Evolutionary conservation across 2,888 invertebrate genomes (phyloP).

Genomic region (Parnassius mnemosyne): DNA sequence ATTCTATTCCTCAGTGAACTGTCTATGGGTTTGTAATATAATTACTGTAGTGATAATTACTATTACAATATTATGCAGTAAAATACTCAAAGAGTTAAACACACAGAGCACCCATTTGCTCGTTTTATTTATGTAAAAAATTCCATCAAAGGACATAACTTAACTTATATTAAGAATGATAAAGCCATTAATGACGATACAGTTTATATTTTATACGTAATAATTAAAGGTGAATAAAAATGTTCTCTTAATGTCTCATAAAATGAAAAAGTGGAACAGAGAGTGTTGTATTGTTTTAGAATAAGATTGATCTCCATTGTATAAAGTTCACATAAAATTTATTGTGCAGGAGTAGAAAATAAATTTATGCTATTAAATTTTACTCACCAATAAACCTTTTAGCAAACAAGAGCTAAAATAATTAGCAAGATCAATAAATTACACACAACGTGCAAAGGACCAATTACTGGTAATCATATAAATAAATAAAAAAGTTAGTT

Average conservation of each 20-base stretch:
- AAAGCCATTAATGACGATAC: conserved; percentile 9
- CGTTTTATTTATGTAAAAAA: not conserved
- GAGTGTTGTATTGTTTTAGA: conserved; percentile 6
- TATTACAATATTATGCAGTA: too few species aligned
- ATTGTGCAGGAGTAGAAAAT: conserved; percentile 15
- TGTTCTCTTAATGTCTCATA: conserved; percentile 7
- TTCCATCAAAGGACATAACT: conserved; percentile 5
- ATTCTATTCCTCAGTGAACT: too few species aligned
- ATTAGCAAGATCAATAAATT: conserved; percentile 32
- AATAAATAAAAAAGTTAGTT: conserved; percentile 39
- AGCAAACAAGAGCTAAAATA: conserved; percentile 31
- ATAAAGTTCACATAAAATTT: conserved; percentile 16
- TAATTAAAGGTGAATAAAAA: conserved; percentile 21
- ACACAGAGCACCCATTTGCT: not conserved
- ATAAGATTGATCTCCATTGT: conserved; percentile 19
- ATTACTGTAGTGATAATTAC: too few species aligned
- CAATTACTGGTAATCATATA: conserved; percentile 41
- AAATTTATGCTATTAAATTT: conserved; percentile 26
- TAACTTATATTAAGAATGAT: conserved; percentile 2
- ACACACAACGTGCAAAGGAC: conserved; percentile 31
- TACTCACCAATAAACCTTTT: conserved; percentile 30
- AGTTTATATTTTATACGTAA: conserved; percentile 12
- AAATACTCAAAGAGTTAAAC: not conserved
- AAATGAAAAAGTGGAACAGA: conserved; percentile 17
- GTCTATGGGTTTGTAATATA: too few species aligned